Evolutionary conservation across 2,797 vertebrate species (phyloP), one percentile per base, ranked within the genome.

Genomic region (Sylvilagus floridanus): DNA sequence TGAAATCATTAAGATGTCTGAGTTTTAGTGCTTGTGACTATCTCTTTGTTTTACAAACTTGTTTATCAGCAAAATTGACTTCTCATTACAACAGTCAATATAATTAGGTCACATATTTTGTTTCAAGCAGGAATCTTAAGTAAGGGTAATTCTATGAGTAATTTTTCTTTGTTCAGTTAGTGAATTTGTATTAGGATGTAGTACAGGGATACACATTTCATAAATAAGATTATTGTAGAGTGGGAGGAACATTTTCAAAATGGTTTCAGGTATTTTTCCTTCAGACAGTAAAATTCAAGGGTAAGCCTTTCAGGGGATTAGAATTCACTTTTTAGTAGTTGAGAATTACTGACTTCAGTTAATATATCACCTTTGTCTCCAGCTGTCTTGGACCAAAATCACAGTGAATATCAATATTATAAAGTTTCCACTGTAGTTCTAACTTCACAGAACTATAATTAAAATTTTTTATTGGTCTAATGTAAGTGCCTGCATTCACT

Each of bases 1-100:
- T 88, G 68, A 66, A 19, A 63, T 90, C 37, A 88, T 87, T 95
- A 91, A 85, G 88, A 88, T 66, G 47, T 85, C 52, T 94, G 65
- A 42, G 11, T 93, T 84, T 90, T 94, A 91, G 17, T 24, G 21
- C 3, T 76, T 89, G 62, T 94, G 68, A 78, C 87, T 94, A 32
- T 93, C 35, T 72, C 32, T 89, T 78, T n/a, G 89, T 37, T 93
- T n/a, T 91, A 32, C 35, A 81, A 16, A 90, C 65, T 65, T 90
- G 72, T 69, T 90, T 54, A 50, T 90, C 42, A 97, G 47, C 26
- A 89, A 85, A 91, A 78, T 63, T 72, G 84, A 63, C 13, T 50
- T 94, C 8, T 82, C 17, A 3, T 66, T 93, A 21, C 7, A 75
- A 5, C 35, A 76, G n/a, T 66, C 9, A 75, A 90, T 76, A n/a